These are phyloP conservation scores for Chaitophorus viminalis DNA, from an alignment of 2,888 invertebrate species.

Conservation along the genomic window DNA sequence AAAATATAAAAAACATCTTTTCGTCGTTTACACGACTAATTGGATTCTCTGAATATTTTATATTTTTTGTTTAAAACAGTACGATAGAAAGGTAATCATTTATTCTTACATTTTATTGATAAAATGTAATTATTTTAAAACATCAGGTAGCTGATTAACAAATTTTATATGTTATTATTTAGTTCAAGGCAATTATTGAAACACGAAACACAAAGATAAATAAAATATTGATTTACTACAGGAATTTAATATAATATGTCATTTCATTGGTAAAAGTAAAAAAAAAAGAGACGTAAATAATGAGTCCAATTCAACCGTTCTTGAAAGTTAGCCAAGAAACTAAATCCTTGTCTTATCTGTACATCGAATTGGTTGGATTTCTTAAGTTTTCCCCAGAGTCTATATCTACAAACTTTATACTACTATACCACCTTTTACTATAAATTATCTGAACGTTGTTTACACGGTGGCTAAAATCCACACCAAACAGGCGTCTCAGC, in stretches of 20 bases:
- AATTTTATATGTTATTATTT: too few species aligned
- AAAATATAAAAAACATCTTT: too few species aligned
- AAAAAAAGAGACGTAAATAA: constrained; percentile 31
- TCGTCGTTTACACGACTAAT: too few species aligned
- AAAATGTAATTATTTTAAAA: too few species aligned
- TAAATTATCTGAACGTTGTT: neutral
- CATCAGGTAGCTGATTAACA: too few species aligned
- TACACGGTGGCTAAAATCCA: neutral
- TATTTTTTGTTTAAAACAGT: too few species aligned
- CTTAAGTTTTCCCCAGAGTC: neutral
- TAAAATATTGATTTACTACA: constrained; percentile 1
- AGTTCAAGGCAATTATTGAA: too few species aligned
- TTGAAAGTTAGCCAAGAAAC: constrained; percentile 50
- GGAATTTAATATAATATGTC: constrained; percentile 8
- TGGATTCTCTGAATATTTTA: too few species aligned
- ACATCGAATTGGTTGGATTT: constrained; percentile 33
- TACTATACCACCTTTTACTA: neutral
- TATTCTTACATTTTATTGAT: too few species aligned
- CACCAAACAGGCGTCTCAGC: neutral
- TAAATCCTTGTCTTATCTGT: constrained; percentile 27
- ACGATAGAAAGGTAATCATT: too few species aligned
- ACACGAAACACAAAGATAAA: neutral
- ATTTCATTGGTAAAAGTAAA: constrained; percentile 36
- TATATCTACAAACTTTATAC: neutral
- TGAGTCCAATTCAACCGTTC: constrained; percentile 33